A percentile compares a stretch with the other conserved stretches of the same genome.
These are phyloP conservation scores for Micromussa lordhowensis DNA, from an alignment of 92 coral and sea anemone genomes.

Conservation along the genomic window DNA sequence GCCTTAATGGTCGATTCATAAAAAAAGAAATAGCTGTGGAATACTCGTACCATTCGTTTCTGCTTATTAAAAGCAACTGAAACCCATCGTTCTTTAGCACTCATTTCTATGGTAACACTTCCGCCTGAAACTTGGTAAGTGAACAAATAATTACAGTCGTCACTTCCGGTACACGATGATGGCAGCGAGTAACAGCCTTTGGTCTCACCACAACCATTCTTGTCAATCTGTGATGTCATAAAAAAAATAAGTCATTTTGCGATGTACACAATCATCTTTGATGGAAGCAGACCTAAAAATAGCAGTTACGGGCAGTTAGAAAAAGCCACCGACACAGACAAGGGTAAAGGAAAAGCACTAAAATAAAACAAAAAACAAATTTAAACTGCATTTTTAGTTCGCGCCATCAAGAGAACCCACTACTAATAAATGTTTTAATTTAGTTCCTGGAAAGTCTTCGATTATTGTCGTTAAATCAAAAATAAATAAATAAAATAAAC, in stretches of 20 bases:
- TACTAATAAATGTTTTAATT: neutral
- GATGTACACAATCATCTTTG: neutral
- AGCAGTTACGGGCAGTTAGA: no score
- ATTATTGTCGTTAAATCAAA: neutral
- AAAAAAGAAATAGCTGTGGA: neutral
- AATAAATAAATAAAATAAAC: no score
- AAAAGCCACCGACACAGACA: neutral
- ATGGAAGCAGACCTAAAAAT: no score
- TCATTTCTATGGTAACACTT: constrained; percentile 68
- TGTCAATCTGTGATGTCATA: constrained; percentile 52
- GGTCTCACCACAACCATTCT: constrained; percentile 70
- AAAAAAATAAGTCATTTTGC: neutral
- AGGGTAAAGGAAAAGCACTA: neutral
- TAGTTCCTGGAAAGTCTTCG: neutral
- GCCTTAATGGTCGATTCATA: no score
- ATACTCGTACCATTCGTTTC: constrained; percentile 60
- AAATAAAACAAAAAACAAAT: neutral
- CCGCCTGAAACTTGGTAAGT: constrained; percentile 71
- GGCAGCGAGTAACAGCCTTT: constrained; percentile 81
- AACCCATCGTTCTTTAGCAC: constrained; percentile 66
- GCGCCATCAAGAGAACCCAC: neutral
- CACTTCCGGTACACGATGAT: constrained; percentile 54
- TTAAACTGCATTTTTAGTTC: neutral
- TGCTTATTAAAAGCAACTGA: constrained; percentile 72
- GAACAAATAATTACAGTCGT: constrained; percentile 68